Percentiles rank a stretch among this genome's conserved stretches.
These are phyloP conservation scores for Dicerorhinus sumatrensis DNA, from an alignment of 2,113 vertebrate species.

Conservation along the genomic window DNA sequence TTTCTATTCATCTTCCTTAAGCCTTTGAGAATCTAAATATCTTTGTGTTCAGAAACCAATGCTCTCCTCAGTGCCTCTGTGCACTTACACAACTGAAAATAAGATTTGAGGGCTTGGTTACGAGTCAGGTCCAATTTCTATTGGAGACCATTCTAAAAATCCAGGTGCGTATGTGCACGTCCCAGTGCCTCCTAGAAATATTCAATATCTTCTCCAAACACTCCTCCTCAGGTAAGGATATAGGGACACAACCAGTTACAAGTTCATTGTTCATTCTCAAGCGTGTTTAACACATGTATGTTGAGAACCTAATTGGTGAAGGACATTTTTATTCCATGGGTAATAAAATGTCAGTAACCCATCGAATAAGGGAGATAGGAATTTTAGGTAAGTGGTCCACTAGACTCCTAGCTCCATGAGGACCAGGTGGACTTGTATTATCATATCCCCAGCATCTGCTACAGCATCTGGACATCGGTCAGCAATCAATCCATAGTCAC, in stretches of 20 bases:
- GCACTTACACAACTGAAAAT: background rate
- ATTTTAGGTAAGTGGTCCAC: rapidly evolving
- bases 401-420: rapidly evolving
- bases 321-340: background rate
- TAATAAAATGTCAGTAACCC: background rate
- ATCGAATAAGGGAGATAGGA: too few relatives aligned
- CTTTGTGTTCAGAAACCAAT: background rate
- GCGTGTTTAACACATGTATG: too few relatives aligned
- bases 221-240: background rate
- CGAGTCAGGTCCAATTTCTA: background rate
- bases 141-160: background rate
- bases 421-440: rapidly evolving
- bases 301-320: background rate
- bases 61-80: background rate
- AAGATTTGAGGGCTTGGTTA: background rate
- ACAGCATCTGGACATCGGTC: background rate
- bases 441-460: too few relatives aligned
- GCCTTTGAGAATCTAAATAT: background rate
- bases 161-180: background rate
- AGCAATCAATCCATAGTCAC: background rate
- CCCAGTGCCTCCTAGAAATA: background rate
- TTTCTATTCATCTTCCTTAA: background rate
- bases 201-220: background rate
- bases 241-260: too few relatives aligned
- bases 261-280: background rate